These are phyloP conservation scores for Bombus confusus DNA, from an alignment of 1,140 invertebrate genomes.

Conservation along the genomic window DNA sequence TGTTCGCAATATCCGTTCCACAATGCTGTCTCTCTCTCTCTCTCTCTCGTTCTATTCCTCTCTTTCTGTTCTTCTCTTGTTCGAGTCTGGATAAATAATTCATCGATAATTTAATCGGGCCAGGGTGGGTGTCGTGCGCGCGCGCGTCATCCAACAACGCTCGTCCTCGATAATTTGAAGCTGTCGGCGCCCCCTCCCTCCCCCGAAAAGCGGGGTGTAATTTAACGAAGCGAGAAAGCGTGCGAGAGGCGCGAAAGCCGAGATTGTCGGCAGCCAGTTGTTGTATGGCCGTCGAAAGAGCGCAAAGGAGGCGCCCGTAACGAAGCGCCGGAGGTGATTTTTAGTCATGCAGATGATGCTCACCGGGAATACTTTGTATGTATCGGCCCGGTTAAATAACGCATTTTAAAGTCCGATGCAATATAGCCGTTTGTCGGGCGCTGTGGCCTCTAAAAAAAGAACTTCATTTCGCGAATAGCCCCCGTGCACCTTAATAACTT, in stretches of 20 bases:
- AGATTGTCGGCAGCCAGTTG: constrained; percentile 19
- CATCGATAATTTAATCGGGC: constrained; percentile 66
- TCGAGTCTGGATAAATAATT: constrained; percentile 68
- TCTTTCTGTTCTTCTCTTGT: background rate
- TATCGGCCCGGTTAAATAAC: constrained; percentile 49
- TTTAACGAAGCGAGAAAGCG: constrained; percentile 25
- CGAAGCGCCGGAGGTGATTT: constrained; percentile 38
- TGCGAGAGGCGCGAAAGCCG: constrained; percentile 1
- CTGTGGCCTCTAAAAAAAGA: constrained; percentile 50
- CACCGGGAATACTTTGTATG: constrained; percentile 55
- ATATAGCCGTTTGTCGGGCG: constrained; percentile 61
- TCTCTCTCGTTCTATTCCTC: background rate
- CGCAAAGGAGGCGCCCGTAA: constrained; percentile 13
- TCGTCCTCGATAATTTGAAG: constrained; percentile 2
- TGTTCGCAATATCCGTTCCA: constrained; percentile 58
- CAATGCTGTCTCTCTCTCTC: background rate
- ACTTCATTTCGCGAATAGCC: constrained; percentile 53
- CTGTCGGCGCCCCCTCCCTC: background rate
- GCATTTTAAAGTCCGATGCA: constrained; percentile 68
- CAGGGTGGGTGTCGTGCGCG: background rate
- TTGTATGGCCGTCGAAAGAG: background rate
- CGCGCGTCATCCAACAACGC: background rate
- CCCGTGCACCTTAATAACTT: constrained; percentile 59
- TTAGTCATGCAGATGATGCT: constrained; percentile 58
- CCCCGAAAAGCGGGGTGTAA: background rate